Base-by-base conservation (phyloP, 2,888 invertebrate genomes). In the Bombyx huttoni region DNA sequence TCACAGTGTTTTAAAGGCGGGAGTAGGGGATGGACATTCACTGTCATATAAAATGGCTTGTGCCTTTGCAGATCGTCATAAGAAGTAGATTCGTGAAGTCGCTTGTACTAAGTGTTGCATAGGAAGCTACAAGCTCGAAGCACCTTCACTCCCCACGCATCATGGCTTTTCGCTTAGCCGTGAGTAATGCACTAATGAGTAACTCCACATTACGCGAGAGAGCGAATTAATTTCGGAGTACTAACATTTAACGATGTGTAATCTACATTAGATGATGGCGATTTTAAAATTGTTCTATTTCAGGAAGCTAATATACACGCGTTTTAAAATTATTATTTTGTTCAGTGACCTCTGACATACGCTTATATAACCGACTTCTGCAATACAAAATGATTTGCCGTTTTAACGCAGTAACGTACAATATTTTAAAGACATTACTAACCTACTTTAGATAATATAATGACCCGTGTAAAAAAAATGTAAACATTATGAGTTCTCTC, bases 21-120 rank as follows among this genome's bases (percentile, higher is more conserved):
- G 70, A 75, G 84, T 76, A 83, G 83, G 82, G 82, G 81, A 70
- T 68, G 73, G 63, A 70, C 80, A 70, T 83, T 85, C 85, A 80
- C 83, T 73, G 74, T 73, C 68, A 78, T 85, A 86, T 85, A 86
- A 73, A 85, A 83, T 24, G 80, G 71, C 73, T 66, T 57, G 55
- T 63, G 61, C 64, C 62, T 55, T 59, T 57, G 59, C 57, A 56
- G 57, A 68, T 58, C 64, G 61, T 66, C 71, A 77, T 64, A 73
- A 72, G 68, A 40, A 78, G 67, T 73, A 63, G 62, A 65, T 63
- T 62, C 71, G 58, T 72, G 73, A 68, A 63, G 64, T 63, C 59
- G 58, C 63, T 58, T 58, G 60, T 63, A 63, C 69, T 62, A 56
- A 57, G 66, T 65, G 68, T 58, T 61, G 64, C 63, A 58, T 62